These are phyloP conservation scores for Scaeva pyrastri DNA, from an alignment of 2,888 invertebrate genomes.

Conservation along the genomic window DNA sequence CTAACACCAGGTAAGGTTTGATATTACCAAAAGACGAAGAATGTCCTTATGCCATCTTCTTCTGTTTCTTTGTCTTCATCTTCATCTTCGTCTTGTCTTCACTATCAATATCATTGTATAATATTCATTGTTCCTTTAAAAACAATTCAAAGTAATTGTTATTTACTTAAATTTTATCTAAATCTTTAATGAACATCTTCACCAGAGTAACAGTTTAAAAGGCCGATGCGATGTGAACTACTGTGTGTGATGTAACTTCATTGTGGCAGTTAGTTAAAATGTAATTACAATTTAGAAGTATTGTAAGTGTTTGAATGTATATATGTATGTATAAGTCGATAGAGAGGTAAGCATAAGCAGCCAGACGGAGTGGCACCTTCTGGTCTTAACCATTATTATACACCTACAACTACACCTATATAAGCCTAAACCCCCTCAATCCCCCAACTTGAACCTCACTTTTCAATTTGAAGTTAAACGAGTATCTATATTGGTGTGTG, in stretches of 20 bases:
- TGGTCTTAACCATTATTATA: not conserved
- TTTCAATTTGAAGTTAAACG: conserved; percentile 15
- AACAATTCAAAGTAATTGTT: conserved; percentile 60
- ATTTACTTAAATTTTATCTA: conserved; percentile 49
- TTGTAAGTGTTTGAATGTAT: conserved; percentile 23
- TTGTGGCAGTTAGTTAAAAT: conserved; percentile 61
- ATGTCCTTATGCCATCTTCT: conserved; percentile 6
- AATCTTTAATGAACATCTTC: conserved; percentile 57
- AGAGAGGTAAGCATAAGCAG: too few relatives aligned
- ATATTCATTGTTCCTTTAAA: conserved; percentile 41
- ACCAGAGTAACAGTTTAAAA: not conserved
- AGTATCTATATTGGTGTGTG: too few relatives aligned
- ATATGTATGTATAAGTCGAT: too few relatives aligned
- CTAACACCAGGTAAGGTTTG: not conserved
- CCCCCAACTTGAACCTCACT: conserved; percentile 10
- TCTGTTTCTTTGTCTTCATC: too few relatives aligned
- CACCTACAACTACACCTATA: not conserved
- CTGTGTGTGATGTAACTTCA: conserved; percentile 14
- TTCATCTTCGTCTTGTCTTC: not conserved
- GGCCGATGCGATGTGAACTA: conserved; percentile 36
- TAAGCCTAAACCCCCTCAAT: too few relatives aligned
- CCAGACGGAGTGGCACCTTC: not conserved
- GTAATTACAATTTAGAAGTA: conserved; percentile 54
- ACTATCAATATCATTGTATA: conserved; percentile 23
- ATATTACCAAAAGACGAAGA: not conserved